phyloP scores from a whole-genome alignment of 2,888 invertebrate genomes.

The Lasioglossum oenotherae region DNA sequence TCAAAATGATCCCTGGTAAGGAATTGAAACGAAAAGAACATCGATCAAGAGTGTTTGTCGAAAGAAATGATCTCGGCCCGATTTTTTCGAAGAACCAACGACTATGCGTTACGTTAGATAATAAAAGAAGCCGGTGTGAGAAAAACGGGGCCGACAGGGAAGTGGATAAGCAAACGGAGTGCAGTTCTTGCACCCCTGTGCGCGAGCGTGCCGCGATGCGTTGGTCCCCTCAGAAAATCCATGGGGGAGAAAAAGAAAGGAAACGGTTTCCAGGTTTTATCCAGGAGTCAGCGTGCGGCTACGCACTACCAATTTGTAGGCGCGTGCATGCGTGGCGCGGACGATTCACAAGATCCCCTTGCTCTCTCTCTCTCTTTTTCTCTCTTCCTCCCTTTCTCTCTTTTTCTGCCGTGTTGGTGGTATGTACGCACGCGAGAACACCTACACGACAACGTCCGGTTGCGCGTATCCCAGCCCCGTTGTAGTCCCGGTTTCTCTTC shows the following conservation, averaged over 20 bases:
- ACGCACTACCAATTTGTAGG: constrained; percentile 77
- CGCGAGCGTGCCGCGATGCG: not conserved
- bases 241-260: constrained; percentile 27
- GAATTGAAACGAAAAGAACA: not conserved
- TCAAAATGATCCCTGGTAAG: not conserved
- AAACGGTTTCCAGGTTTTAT: constrained; percentile 65
- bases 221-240: not conserved
- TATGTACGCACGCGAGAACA: constrained; percentile 66
- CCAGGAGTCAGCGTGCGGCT: constrained; percentile 74
- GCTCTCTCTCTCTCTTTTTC: not conserved
- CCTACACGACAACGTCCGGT: constrained; percentile 67
- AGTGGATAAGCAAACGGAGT: not conserved
- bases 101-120: not conserved
- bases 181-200: not conserved
- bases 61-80: not conserved
- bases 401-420: constrained; percentile 40
- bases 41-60: not conserved
- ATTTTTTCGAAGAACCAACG: not conserved
- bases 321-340: constrained; percentile 71
- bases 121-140: not conserved
- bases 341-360: constrained; percentile 35
- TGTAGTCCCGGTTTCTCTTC: constrained; percentile 73
- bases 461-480: constrained; percentile 72
- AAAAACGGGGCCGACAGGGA: not conserved
- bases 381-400: not conserved